Evolutionary conservation across 2,888 invertebrate species (phyloP), one percentile per base, ranked within the genome.

Genomic region (Ormyrus thymus): DNA sequence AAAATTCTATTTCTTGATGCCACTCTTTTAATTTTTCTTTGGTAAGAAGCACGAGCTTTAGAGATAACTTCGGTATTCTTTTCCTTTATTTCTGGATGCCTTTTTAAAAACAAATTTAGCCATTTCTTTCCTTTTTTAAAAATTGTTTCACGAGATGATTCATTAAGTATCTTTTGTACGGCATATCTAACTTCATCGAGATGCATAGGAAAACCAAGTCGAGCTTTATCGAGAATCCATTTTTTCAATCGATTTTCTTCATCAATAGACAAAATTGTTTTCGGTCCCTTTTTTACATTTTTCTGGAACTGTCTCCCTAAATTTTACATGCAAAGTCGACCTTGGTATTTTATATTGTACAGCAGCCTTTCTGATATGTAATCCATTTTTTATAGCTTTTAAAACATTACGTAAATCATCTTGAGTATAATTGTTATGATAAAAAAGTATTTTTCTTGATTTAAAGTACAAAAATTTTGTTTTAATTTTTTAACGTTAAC

Each of bases 131-230:
- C 46, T 83, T 76, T 29, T 84, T 74, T 10, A 51, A 82, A 66
- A 86, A 85, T n/a, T 53, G 55, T n/a, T 65, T 53, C 1, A 7
- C 55, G 29, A n/a, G 6, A 6, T 5, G 7, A 6, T 48, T 48
- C 13, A 48, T 64, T 13, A 0, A 64, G 55, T 59, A 83, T 69
- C 61, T 79, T 80, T 65, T 84, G 83, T 3, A 84, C 84, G 10
- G 83, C 80, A 79, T 83, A 78, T 79, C 83, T 83, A 0, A 86
- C 81, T 66, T 85, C 83, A 50, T 85, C 83, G 46, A 81, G 76
- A 53, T 84, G 83, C 84, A 86, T 85, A 2, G 85, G 83, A 78
- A 84, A 86, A 8, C 84, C 85, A 15, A 83, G 13, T 51, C 65
- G 65, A 1, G 84, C 83, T 79, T 84, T 84, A 11, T 55, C 76